Conservation (phyloP, 2,797 vertebrate species). For the Danio aesculapii region DNA sequence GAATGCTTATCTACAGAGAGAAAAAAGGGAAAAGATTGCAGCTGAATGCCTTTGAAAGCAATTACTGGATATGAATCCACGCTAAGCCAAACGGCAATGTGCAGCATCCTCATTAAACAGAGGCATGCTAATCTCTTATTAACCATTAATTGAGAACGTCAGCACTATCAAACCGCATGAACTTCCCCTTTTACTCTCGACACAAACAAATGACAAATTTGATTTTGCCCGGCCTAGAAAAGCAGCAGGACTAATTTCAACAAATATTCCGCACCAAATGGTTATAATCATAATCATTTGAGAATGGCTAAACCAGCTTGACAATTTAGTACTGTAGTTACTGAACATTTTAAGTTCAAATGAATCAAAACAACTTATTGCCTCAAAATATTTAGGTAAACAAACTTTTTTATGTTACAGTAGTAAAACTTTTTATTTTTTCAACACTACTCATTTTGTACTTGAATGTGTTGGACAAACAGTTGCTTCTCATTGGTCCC, state of each 20-base stretch:
- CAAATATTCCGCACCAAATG: slow-evolving; percentile 20
- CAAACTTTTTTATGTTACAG: no score
- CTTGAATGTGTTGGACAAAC: no score
- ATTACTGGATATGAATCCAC: slow-evolving; percentile 56
- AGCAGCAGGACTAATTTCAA: slow-evolving; percentile 1
- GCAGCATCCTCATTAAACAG: slow-evolving; percentile 64
- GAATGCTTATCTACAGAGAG: slow-evolving; percentile 58
- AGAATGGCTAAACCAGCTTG: slow-evolving; percentile 40
- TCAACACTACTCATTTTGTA: no score
- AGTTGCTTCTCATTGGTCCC: no score
- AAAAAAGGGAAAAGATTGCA: slow-evolving; percentile 32
- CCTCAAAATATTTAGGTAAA: no score
- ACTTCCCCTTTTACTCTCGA: slow-evolving; percentile 61
- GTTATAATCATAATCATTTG: slow-evolving; percentile 15
- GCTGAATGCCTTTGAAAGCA: slow-evolving; percentile 62
- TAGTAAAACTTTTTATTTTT: no score
- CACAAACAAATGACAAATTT: slow-evolving; percentile 64
- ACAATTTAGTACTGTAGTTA: no score
- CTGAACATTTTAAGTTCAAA: no score
- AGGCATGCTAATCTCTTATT: slow-evolving; percentile 66
- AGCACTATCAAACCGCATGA: slow-evolving; percentile 72
- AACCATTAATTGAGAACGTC: slow-evolving; percentile 65
- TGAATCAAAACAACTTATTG: no score
- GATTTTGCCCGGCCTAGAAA: slow-evolving; percentile 24
- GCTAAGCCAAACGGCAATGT: slow-evolving; percentile 66